Base-by-base conservation (phyloP, 2,888 invertebrate genomes). In the Synanthedon formicaeformis region DNA sequence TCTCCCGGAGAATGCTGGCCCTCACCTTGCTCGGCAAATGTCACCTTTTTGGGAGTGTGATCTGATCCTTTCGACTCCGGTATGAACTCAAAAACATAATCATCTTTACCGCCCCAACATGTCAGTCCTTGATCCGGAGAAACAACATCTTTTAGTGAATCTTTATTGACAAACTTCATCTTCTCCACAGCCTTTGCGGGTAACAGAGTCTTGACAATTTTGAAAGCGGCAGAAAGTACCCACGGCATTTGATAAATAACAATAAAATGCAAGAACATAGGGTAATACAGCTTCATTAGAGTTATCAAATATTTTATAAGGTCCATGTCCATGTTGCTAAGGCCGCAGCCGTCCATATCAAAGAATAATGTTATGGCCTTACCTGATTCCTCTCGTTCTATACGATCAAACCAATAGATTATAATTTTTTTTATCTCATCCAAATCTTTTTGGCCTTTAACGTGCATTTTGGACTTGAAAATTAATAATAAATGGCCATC, bases 161-260 rank as follows among this genome's bases (percentile, higher is more conserved):
- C 91, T 72, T 94, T 94, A 53, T 90, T 91, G 0, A 95, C 90
- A 81, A 96, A 94, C 75, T 95, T 96, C 74, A 98, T 94, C 78
- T 93, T 92, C 67, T 95, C 93, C 16, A 96, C 93, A 11, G 96
- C 96, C 76, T 95, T 94, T 1, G 95, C 92, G 2, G 96, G 97
- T 53, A 98, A 75, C 86, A 96, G 90, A 0, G 92, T 88, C 78
- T 96, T 97, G 8, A 98, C 93, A 49, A 98, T 90, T 82, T 94
- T 96, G 81, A 97, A 97, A 1, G 95, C 95, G 58, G 97, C 96
- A 67, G 93, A 96, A 56, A 98, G 79, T 1, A 97, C 91, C 97
- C 97, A 98, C 0, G 97, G 96, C 94, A 98, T 95, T 73, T 98
- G 96, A 74, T 90, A 96, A 53, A 98, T 93, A 41, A 98, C 84